Conservation (phyloP, 1,140 invertebrate genomes). For the Lucilia sericata region DNA sequence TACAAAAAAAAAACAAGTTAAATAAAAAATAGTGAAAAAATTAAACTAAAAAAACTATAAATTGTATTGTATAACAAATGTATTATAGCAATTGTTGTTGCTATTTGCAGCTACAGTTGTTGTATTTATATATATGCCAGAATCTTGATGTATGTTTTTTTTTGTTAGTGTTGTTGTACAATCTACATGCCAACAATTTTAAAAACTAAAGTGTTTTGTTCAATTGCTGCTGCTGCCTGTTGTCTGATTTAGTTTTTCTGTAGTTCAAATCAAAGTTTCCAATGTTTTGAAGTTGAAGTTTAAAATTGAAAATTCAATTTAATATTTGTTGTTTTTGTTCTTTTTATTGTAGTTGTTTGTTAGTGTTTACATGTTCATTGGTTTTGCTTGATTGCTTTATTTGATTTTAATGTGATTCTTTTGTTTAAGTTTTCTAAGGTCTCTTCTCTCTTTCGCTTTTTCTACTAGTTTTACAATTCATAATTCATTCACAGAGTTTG, state of each 20-base stretch:
- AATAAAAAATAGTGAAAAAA: background rate
- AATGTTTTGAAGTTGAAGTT: background rate
- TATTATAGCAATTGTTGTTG: background rate
- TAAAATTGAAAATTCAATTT: background rate
- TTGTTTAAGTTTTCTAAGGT: background rate
- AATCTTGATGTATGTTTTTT: background rate
- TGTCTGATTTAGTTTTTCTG: background rate
- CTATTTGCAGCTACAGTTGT: background rate
- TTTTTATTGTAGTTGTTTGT: background rate
- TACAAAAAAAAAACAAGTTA: background rate
- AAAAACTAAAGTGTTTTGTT: background rate
- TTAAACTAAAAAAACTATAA: background rate
- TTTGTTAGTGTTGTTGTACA: background rate
- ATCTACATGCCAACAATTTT: background rate
- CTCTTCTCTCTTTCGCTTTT: too few species aligned
- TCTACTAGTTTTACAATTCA: too few species aligned
- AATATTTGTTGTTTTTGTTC: background rate
- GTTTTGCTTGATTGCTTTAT: conserved; percentile 23
- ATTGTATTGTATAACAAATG: conserved; percentile 5
- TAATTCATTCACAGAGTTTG: too few species aligned
- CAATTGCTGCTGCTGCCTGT: background rate
- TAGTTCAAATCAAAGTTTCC: background rate
- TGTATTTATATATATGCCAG: background rate
- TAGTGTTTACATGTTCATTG: conserved; percentile 9
- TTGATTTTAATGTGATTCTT: conserved; percentile 25